These are phyloP conservation scores for Philopedon plagiatum DNA, from an alignment of 2,888 invertebrate species.

Conservation along the genomic window DNA sequence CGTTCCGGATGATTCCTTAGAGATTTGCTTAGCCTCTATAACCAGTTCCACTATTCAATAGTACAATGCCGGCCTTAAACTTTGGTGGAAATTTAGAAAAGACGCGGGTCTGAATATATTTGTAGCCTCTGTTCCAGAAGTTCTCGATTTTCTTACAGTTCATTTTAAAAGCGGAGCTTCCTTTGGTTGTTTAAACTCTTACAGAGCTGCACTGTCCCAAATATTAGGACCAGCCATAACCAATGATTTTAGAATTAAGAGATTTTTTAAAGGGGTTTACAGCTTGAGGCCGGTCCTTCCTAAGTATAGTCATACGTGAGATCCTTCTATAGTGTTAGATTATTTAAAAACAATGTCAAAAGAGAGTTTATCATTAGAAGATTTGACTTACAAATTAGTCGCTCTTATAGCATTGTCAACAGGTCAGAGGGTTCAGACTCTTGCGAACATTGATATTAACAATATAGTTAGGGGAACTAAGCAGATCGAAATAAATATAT, in stretches of 20 bases:
- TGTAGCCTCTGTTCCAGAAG: no score
- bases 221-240: not conserved
- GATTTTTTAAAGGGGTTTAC: conserved; percentile 33
- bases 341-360: no score
- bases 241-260: not conserved
- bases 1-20: not conserved
- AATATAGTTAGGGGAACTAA: not conserved
- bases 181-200: not conserved
- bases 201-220: not conserved
- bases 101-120: not conserved
- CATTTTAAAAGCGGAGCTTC: not conserved
- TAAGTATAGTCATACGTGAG: no score
- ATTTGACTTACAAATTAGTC: conserved; percentile 28
- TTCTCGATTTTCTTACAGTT: not conserved
- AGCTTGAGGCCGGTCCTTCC: no score
- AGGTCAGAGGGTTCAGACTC: conserved; percentile 10
- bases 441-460: conserved; percentile 5
- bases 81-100: not conserved
- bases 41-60: not conserved
- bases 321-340: no score
- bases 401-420: conserved; percentile 21
- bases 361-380: no score
- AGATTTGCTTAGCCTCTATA: not conserved
- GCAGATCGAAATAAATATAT: conserved; percentile 5
- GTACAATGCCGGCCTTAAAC: not conserved